These are phyloP conservation scores for Dendrocincla tyrannina DNA, from an alignment of 2,797 vertebrate genomes.

Conservation along the genomic window DNA sequence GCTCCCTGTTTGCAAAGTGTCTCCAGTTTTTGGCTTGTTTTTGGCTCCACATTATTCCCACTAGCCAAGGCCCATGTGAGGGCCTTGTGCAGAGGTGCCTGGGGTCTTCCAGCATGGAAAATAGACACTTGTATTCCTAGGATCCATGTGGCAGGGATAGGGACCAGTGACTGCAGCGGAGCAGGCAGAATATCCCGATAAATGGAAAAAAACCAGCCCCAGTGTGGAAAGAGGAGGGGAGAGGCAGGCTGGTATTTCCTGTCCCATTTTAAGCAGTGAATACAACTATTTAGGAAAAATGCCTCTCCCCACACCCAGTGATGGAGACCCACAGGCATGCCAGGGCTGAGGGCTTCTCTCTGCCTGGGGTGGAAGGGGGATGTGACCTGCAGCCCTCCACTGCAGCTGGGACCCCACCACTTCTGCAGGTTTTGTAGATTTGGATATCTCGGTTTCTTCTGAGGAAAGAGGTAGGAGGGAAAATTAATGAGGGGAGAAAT, in stretches of 20 bases:
- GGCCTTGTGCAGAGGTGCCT: not conserved
- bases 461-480: not conserved
- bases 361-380: not conserved
- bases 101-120: not conserved
- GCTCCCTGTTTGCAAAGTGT: not conserved
- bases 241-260: constrained; percentile 24
- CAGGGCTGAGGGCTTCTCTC: not conserved
- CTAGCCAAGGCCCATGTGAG: fast-evolving
- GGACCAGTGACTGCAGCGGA: not conserved
- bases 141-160: fast-evolving
- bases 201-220: not conserved
- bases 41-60: not conserved
- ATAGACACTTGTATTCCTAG: fast-evolving
- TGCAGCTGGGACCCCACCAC: not conserved
- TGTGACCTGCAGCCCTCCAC: not conserved
- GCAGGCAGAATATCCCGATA: not conserved
- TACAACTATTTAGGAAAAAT: constrained; percentile 11
- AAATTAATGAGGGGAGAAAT: not conserved
- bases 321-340: not conserved
- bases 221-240: not conserved
- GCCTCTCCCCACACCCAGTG: not conserved
- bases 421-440: not conserved
- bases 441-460: not conserved
- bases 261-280: not conserved
- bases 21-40: not conserved